phyloP scores from a whole-genome alignment of 1,140 invertebrate species.

The Euura saliciscinereae region DNA sequence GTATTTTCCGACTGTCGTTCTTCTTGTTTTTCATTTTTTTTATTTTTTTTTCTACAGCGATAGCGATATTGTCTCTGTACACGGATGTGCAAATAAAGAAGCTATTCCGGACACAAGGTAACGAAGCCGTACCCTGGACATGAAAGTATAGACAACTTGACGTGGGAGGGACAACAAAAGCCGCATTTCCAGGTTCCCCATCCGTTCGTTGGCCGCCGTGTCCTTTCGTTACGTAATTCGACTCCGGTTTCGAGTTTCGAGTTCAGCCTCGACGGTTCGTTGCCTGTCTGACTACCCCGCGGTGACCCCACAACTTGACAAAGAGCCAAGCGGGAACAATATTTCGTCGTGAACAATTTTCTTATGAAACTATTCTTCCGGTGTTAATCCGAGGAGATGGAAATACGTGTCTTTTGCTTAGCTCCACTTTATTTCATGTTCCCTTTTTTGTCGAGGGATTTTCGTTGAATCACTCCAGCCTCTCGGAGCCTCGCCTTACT shows the following conservation, averaged over 20 bases:
- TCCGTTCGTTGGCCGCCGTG: neutral
- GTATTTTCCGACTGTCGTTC: no score
- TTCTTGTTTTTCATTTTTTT: no score
- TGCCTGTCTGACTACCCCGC: neutral
- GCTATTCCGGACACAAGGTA: neutral
- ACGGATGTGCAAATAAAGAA: neutral
- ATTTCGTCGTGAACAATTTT: neutral
- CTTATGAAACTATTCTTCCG: neutral
- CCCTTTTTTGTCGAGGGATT: constrained; percentile 11
- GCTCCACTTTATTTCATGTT: constrained; percentile 13
- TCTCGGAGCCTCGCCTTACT: constrained; percentile 10
- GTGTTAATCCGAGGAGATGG: neutral
- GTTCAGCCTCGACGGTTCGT: neutral
- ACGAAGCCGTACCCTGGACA: neutral
- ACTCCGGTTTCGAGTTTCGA: neutral
- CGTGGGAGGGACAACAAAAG: neutral
- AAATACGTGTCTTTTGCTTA: constrained; percentile 3
- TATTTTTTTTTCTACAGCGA: no score
- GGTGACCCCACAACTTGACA: neutral
- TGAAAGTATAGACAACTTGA: neutral
- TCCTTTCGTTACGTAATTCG: constrained; percentile 4
- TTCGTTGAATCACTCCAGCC: constrained; percentile 10
- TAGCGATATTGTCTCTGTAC: no score
- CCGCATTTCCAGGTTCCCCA: neutral
- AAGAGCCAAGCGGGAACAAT: neutral